Evolutionary conservation across 53 echinoderm and acorn worm genomes (phyloP).

Genomic region (Holothuria scabra): DNA sequence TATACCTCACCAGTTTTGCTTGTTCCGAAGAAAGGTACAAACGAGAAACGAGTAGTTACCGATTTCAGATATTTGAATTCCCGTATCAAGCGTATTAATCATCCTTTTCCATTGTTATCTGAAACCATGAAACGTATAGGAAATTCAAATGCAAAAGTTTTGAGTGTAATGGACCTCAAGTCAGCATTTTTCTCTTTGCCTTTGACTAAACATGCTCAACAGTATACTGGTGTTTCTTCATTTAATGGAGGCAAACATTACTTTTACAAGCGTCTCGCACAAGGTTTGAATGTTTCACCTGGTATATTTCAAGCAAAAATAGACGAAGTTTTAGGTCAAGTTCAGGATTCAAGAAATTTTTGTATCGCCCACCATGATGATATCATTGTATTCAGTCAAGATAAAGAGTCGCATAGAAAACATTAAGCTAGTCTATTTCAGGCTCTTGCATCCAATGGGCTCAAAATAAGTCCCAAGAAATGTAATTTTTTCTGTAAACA

Average conservation of each 20-base stretch:
- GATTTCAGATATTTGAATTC: conserved; percentile 56
- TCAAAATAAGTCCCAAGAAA: conserved; percentile 37
- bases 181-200: conserved; percentile 57
- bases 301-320: conserved; percentile 53
- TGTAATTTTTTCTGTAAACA: conserved; percentile 36
- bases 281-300: conserved; percentile 54
- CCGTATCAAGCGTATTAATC: conserved; percentile 33
- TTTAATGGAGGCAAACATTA: conserved; percentile 60
- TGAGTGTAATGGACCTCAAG: conserved; percentile 58
- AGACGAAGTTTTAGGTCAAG: conserved; percentile 47
- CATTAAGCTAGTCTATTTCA: conserved; percentile 37
- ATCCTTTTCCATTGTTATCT: conserved; percentile 52
- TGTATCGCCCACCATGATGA: conserved; percentile 66
- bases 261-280: conserved; percentile 52
- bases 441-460: conserved; percentile 6
- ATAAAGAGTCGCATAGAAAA: conserved; percentile 28
- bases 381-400: conserved; percentile 54
- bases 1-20: conserved; percentile 58
- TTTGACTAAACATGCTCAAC: too few relatives aligned
- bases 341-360: conserved; percentile 32
- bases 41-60: conserved; percentile 56
- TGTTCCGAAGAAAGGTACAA: conserved; percentile 37
- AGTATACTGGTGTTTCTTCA: conserved; percentile 54
- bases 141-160: conserved; percentile 47
- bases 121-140: conserved; percentile 44